phyloP scores from a whole-genome alignment of 2,797 vertebrate genomes.

The Macrochelys suwanniensis region DNA sequence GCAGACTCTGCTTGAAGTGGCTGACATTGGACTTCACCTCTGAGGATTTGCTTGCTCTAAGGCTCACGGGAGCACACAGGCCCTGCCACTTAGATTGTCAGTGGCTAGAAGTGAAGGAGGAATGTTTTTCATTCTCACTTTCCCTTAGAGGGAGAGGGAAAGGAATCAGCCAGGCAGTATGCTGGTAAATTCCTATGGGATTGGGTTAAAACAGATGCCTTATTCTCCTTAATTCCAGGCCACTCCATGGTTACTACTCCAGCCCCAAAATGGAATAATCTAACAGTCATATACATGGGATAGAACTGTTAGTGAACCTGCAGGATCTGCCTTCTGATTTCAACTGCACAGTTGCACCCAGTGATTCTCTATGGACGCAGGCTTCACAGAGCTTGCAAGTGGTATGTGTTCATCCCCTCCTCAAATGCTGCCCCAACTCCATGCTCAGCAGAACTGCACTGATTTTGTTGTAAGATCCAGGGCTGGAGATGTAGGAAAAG shows the following conservation, averaged over 20 bases:
- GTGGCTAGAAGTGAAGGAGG: background rate
- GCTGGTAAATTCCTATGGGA: background rate
- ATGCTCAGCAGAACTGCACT: background rate
- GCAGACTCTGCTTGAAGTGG: background rate
- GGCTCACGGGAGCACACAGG: background rate
- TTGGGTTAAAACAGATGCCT: background rate
- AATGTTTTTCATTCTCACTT: background rate
- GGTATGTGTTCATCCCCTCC: constrained; percentile 13
- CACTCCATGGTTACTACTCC: background rate
- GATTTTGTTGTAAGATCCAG: background rate
- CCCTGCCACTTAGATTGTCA: background rate
- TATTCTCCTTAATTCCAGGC: accelerated
- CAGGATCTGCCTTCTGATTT: background rate
- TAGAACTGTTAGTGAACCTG: background rate
- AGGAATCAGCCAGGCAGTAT: background rate
- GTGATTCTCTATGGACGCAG: background rate
- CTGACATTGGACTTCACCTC: background rate
- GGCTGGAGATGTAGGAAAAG: background rate
- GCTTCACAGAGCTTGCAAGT: background rate
- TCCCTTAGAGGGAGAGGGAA: background rate
- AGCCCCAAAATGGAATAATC: background rate
- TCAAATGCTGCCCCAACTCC: background rate
- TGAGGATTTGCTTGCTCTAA: background rate
- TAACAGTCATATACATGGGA: accelerated
- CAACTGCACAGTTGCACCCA: background rate